A percentile compares a stretch with the other conserved stretches of the same genome.
Conservation (phyloP, 2,113 vertebrate species). For the Neodon shergylaensis region DNA sequence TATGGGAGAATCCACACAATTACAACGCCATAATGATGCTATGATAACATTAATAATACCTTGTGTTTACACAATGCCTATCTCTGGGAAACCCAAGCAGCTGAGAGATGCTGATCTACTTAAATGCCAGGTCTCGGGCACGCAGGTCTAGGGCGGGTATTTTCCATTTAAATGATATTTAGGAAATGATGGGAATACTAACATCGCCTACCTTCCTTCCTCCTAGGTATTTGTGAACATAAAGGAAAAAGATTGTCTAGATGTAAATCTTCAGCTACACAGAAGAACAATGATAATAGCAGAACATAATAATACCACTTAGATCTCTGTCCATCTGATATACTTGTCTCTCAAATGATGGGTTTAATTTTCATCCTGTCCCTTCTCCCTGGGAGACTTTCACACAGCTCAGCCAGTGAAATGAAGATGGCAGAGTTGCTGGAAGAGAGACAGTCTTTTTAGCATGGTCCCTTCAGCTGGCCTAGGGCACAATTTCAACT, state of each 20-base stretch:
- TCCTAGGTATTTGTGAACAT: conserved; percentile 63
- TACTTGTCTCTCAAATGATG: conserved; percentile 75
- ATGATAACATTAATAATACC: conserved; percentile 76
- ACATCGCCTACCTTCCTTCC: conserved; percentile 56
- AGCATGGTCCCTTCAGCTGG: neutral
- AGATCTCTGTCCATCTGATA: conserved; percentile 76
- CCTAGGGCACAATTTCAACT: neutral
- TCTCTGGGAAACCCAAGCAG: conserved; percentile 75
- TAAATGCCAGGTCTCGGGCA: conserved; percentile 62
- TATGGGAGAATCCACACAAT: conserved; percentile 78
- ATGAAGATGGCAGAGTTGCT: neutral
- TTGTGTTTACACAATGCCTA: conserved; percentile 74
- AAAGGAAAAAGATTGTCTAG: conserved; percentile 62
- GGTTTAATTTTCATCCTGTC: conserved; percentile 64
- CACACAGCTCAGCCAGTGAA: neutral
- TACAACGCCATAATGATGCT: conserved; percentile 73
- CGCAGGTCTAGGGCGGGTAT: conserved; percentile 61
- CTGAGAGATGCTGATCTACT: conserved; percentile 71
- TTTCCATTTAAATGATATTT: conserved; percentile 64
- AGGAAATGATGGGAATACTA: conserved; percentile 75
- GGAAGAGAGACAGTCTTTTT: neutral
- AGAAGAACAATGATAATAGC: conserved; percentile 75
- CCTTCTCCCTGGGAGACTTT: conserved; percentile 64
- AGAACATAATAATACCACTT: conserved; percentile 68
- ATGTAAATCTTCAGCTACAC: conserved; percentile 72